Percentiles rank a stretch among this genome's conserved stretches.
Conservation (phyloP, 2,797 vertebrate genomes). For the Bovichtus diacanthus region DNA sequence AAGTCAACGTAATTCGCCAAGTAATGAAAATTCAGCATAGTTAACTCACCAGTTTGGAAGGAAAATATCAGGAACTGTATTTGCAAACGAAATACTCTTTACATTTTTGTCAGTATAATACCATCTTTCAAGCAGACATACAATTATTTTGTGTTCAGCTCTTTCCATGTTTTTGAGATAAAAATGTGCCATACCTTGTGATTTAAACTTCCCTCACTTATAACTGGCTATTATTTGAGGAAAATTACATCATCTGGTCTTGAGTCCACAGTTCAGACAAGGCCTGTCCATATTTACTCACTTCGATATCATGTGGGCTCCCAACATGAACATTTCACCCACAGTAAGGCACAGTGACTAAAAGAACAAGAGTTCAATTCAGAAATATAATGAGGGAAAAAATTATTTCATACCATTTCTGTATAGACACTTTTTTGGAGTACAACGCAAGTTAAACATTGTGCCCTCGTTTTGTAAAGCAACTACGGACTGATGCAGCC, state of each 20-base stretch:
- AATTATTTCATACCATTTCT: slow-evolving; percentile 34
- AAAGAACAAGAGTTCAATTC: slow-evolving; percentile 67
- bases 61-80: slow-evolving; percentile 44
- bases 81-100: slow-evolving; percentile 57
- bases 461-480: slow-evolving; percentile 68
- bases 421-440: slow-evolving; percentile 15
- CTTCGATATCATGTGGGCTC: slow-evolving; percentile 64
- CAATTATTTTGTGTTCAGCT: slow-evolving; percentile 23
- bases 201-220: background rate
- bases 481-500: slow-evolving; percentile 63
- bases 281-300: slow-evolving; percentile 24
- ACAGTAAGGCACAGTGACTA: slow-evolving; percentile 89
- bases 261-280: slow-evolving; percentile 34
- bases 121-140: slow-evolving; percentile 43
- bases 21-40: slow-evolving; percentile 66
- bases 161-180: slow-evolving; percentile 30
- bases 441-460: slow-evolving; percentile 57
- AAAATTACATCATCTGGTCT: slow-evolving; percentile 31
- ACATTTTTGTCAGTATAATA: slow-evolving; percentile 42
- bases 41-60: slow-evolving; percentile 68
- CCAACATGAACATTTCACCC: slow-evolving; percentile 68
- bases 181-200: slow-evolving; percentile 38
- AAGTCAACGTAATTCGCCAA: slow-evolving; percentile 74
- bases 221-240: background rate
- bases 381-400: slow-evolving; percentile 46